phyloP scores from a whole-genome alignment of 2,888 invertebrate species.

The Drosophila picticornis region DNA sequence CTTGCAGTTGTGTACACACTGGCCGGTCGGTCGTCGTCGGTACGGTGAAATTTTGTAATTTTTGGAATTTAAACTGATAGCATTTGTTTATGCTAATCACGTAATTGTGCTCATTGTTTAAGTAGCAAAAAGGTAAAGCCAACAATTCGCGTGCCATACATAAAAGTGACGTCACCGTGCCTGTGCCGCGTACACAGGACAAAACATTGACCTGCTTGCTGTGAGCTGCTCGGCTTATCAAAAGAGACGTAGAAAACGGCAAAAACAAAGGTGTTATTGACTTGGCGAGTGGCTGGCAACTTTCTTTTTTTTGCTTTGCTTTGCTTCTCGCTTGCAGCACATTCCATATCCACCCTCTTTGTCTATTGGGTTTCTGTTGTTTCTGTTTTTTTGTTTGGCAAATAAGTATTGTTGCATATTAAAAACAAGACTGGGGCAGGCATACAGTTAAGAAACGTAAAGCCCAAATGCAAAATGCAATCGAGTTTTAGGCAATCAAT shows the following conservation, averaged over 20 bases:
- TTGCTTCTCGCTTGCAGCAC: constrained; percentile 54
- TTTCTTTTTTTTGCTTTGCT: constrained; percentile 54
- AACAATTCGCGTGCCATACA: neutral
- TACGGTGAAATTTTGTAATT: constrained; percentile 50
- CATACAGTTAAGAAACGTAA: constrained; percentile 39
- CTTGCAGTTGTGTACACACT: constrained; percentile 52
- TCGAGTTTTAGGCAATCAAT: constrained; percentile 71
- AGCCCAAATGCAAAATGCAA: constrained; percentile 41
- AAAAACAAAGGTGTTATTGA: constrained; percentile 75
- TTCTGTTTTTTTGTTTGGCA: constrained; percentile 9
- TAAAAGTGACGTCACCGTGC: neutral
- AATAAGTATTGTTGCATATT: constrained; percentile 44
- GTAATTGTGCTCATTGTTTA: constrained; percentile 41
- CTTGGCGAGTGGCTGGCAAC: constrained; percentile 58
- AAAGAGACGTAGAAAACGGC: constrained; percentile 70
- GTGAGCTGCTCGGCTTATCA: constrained; percentile 57
- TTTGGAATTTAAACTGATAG: constrained; percentile 42
- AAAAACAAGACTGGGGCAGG: constrained; percentile 44
- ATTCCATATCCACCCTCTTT: constrained; percentile 32
- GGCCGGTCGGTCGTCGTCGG: constrained; percentile 55
- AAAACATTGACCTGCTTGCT: constrained; percentile 26
- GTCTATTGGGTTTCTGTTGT: constrained; percentile 32
- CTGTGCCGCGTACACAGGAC: neutral
- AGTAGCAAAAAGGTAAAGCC: constrained; percentile 62
- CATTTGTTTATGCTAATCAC: constrained; percentile 47